A percentile compares a stretch with the other conserved stretches of the same genome.
phyloP scores from a whole-genome alignment of 2,797 vertebrate genomes.

The Euthynnus affinis region DNA sequence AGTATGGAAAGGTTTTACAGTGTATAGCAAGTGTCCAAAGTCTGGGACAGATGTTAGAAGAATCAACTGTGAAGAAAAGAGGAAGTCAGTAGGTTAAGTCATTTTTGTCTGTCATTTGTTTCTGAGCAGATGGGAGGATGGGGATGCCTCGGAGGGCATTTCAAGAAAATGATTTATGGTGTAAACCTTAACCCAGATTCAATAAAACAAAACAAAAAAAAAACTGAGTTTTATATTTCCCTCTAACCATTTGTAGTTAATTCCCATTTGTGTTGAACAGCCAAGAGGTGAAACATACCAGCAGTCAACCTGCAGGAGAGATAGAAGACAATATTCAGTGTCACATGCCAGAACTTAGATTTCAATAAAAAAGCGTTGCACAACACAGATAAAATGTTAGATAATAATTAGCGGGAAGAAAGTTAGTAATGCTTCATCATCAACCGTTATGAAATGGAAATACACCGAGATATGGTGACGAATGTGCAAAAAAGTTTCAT shows the following conservation, averaged over 20 bases:
- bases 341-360: neutral
- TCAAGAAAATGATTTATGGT: slow-evolving; percentile 56
- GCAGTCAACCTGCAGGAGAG: neutral
- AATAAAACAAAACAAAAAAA: slow-evolving; percentile 19
- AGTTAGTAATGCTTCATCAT: neutral
- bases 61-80: slow-evolving; percentile 57
- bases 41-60: slow-evolving; percentile 63
- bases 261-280: slow-evolving; percentile 11
- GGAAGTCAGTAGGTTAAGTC: slow-evolving; percentile 67
- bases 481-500: neutral
- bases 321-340: neutral
- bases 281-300: slow-evolving; percentile 32
- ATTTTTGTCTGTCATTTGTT: slow-evolving; percentile 61
- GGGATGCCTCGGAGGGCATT: slow-evolving; percentile 54
- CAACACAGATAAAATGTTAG: neutral
- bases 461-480: neutral
- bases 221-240: slow-evolving; percentile 45
- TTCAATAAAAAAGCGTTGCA: neutral
- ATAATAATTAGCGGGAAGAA: neutral
- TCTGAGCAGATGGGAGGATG: slow-evolving; percentile 58
- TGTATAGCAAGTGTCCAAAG: slow-evolving; percentile 24
- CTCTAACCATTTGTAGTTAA: slow-evolving; percentile 4
- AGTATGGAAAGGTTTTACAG: slow-evolving; percentile 25
- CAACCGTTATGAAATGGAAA: neutral
- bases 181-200: slow-evolving; percentile 24